Base-by-base conservation (phyloP, 2,797 vertebrate species). In the Ceyx erithaca region DNA sequence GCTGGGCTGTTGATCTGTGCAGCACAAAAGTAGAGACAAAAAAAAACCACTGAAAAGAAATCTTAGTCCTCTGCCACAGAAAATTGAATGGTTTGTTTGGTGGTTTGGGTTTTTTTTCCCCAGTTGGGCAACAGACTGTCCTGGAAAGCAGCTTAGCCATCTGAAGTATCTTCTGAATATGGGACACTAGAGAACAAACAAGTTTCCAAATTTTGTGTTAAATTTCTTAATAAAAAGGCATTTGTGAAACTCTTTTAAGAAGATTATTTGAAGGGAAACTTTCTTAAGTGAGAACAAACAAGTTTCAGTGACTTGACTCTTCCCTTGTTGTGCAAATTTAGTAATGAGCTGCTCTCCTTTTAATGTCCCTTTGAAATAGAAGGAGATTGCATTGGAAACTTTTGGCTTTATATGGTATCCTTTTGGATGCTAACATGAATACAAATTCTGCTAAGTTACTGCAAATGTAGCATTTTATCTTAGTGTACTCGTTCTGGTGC, bases 291-390 rank as follows among this genome's bases (percentile, higher is more conserved):
- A 80, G 78, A 67, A 84, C 66, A 92, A 94, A 88, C 58, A 70
- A 72, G 51, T 90, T 92, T 84, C 73, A 61, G 54, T 70, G 75
- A 31, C 54, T 93, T 12, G 2, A n/a, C 58, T 87, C 62, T 82
- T 75, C 54, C 79, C 57, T 77, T 90, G 76, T 80, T 93, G 87
- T 85, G 84, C 66, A 94, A 48, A 90, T 90, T 85, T 69, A 80
- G 52, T 94, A 83, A 92, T 62, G 76, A 92, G 62, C 90, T 83
- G 6, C 51, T 85, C 25, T 90, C 18, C 69, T 91, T 96, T 95
- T 83, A 73, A 68, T 2, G 7, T 68, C 41, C 37, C 83, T 94
- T 89, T 91, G 78, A 91, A 93, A 90, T 57, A 67, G 37, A 30
- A 81, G 51, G 79, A 85, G 54, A 85, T 92, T 84, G 23, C 30